Base-by-base conservation (phyloP, 2,888 invertebrate species). In the Plebejus melissa region DNA sequence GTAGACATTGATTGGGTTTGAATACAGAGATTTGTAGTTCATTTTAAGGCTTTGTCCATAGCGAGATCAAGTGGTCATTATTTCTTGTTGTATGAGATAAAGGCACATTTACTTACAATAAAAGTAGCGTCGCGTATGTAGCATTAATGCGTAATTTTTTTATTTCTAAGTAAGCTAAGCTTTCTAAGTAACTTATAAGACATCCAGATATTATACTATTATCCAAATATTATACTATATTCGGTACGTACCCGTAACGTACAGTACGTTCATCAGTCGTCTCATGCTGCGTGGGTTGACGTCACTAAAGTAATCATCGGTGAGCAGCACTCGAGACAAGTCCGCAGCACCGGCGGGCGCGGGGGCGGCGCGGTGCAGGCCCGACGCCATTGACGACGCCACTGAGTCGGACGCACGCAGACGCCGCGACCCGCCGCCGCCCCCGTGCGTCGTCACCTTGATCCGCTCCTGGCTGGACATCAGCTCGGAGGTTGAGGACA, bases 271-370 rank as follows among this genome's bases (percentile, higher is more conserved):
- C 98, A 99, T 98, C 38, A 99, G 94, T 75, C 99, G 94, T 78
- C 98, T 94, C 98, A 99, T 98, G 83, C 98, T 98, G 72, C 99
- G 94, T 0, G 99, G 99, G 94, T 99, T 99, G 79, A 99, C 98
- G 88, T 99, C 99, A 83, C 98, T 99, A 90, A 99, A 99, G 94
- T 99, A 99, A 89, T 99, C 99, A 85, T 99, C 99, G 0, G 99
- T 99, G 32, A 98, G 95, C 80, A 99, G 94, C 93, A 98, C 98
- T 82, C 97, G 96, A 69, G 97, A 93, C 41, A 95, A 84, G 80
- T 90, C 94, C 69, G 96, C 96, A 1, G 97, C 96, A 4, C 96
- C 97, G 16, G 88, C 86, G 7, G 86, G 86, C 54, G 85, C 86
- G 88, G 95, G 83, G 16, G 88, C 83, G 9, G 82, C 81, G 76